Conservation (phyloP, 2,113 vertebrate species). For the Pelobates fuscus region DNA sequence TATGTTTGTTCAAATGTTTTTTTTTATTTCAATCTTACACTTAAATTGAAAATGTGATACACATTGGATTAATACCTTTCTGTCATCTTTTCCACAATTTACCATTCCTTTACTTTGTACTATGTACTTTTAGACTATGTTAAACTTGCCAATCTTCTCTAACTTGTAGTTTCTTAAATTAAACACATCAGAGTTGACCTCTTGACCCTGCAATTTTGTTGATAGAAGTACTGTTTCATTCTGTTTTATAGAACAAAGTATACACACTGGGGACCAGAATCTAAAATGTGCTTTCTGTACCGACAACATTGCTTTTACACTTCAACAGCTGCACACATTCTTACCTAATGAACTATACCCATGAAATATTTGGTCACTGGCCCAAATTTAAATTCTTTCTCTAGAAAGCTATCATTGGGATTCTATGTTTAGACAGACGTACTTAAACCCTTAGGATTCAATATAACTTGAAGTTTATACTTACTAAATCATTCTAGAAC, state of each 20-base stretch:
- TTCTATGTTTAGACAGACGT: background rate
- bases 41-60: no score
- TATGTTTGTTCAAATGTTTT: no score
- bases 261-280: background rate
- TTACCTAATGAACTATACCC: background rate
- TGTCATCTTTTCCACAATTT: no score
- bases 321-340: background rate
- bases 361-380: background rate
- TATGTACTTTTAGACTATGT: background rate
- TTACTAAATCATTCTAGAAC: no score
- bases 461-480: no score
- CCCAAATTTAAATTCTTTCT: background rate
- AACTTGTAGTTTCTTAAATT: background rate
- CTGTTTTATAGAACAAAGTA: background rate
- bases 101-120: no score
- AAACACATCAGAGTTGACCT: background rate
- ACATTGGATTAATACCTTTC: no score
- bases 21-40: no score
- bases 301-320: background rate
- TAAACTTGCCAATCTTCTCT: background rate
- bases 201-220: no score
- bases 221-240: background rate
- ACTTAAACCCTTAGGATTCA: no score
- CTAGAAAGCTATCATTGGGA: background rate
- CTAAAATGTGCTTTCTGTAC: background rate